Base-by-base conservation (phyloP, 2,113 vertebrate genomes). In the Oncorhynchus keta region DNA sequence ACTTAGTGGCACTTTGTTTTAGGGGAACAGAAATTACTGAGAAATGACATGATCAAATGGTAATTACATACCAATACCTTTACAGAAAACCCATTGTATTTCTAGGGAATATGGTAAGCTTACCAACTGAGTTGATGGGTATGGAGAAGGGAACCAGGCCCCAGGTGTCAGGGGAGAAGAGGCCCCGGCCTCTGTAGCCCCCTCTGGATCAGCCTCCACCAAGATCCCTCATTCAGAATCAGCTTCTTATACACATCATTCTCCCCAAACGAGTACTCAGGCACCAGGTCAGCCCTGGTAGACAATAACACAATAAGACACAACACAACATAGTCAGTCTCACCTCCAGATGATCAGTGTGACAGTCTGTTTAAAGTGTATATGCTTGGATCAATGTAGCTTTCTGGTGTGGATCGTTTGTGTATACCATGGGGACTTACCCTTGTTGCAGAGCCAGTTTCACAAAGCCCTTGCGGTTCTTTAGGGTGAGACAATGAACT, bases 141-240 rank as follows among this genome's bases (percentile, higher is more conserved):
- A 93, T 96, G 76, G 26, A 26, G 26, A 26, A 26, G 26, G 26
- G 26, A 26, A 26, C 26, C 26, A 26, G 26, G 0, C 95, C 95
- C 95, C 94, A 95, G 7, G 91, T 95, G 78, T 93, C 90, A 0
- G 92, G 86, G 4, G 92, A 95, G 83, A 96, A 95, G 78, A 96
- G 85, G 5, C 95, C 95, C 72, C 94, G 93, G 72, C 95, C 95
- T 97, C 91, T 97, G 95, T 74, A 97, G 94, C 80, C 89, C 95
- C 89, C 88, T 94, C 87, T 97, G 95, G 12, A 95, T 82, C 90
- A 91, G 90, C 45, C 93, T 57, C 62, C 93, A 91, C 93, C 92
- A 94, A 59, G 94, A 93, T 0, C 90, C 94, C 68, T 95, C 94
- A 82, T 94, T 89, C 0, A 95, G 95, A 81, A 95, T 92, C 77